Percentiles rank a stretch among this genome's conserved stretches.
Conservation (phyloP, 2,797 vertebrate species). For the Mycteria americana region DNA sequence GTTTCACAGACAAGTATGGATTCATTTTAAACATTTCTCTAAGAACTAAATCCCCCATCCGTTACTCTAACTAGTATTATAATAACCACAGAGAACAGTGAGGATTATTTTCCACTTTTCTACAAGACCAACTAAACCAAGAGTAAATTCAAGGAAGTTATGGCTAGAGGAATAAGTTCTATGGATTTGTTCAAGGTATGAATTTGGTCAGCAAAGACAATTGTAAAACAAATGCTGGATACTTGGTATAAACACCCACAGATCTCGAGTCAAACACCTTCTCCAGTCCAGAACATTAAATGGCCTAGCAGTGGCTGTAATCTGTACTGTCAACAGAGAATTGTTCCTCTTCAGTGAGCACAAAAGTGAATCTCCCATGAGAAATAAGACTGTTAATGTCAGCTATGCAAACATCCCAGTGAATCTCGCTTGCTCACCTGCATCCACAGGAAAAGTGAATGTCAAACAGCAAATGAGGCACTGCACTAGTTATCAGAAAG, state of each 20-base stretch:
- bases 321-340: background rate
- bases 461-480: background rate
- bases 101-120: background rate
- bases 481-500: background rate
- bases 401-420: background rate
- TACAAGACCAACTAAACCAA: background rate
- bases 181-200: background rate
- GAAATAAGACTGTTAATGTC: background rate
- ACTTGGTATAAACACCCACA: background rate
- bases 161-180: background rate
- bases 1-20: background rate
- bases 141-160: background rate
- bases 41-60: background rate
- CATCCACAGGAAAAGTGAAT: background rate
- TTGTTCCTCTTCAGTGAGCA: background rate
- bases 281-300: background rate
- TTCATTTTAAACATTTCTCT: background rate
- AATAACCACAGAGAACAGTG: background rate
- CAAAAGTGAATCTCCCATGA: background rate
- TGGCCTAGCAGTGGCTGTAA: background rate
- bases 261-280: background rate
- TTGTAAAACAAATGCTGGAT: background rate
- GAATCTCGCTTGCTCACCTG: background rate
- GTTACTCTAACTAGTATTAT: background rate
- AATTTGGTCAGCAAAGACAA: background rate